Percentiles rank a stretch among this genome's conserved stretches.
Evolutionary conservation across 2,888 invertebrate species (phyloP).

Genomic region (Liodrosophila aerea): DNA sequence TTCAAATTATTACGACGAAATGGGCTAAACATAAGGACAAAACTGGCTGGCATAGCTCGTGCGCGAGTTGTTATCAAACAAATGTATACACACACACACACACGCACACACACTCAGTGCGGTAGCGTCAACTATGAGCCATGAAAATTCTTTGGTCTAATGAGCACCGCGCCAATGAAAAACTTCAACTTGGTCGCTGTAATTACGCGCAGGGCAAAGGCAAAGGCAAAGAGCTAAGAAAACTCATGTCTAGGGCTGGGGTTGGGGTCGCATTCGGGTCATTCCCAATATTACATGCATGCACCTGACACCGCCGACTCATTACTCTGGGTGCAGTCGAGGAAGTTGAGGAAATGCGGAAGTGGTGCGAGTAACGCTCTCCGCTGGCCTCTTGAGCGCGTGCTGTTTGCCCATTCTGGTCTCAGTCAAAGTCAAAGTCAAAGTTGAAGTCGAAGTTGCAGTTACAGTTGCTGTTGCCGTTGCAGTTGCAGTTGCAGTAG

Average conservation of each 20-base stretch:
- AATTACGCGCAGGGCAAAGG: conserved; percentile 44
- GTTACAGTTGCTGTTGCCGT: conserved; percentile 63
- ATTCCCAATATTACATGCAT: conserved; percentile 51
- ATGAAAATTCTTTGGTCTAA: conserved; percentile 73
- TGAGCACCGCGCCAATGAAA: conserved; percentile 60
- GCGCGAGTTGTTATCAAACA: conserved; percentile 60
- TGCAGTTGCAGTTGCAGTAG: conserved; percentile 28
- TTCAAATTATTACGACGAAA: conserved; percentile 73
- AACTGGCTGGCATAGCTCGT: conserved; percentile 59
- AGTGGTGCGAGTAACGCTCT: conserved; percentile 25
- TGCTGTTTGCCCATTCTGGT: conserved; percentile 57
- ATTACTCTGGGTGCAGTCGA: conserved; percentile 64
- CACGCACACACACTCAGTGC: conserved; percentile 11
- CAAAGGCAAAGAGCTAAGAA: conserved; percentile 51
- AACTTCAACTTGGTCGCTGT: conserved; percentile 65
- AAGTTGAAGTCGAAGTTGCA: conserved; percentile 5
- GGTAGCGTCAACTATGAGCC: conserved; percentile 37
- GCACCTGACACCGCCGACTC: conserved; percentile 72
- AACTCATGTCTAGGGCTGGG: conserved; percentile 50
- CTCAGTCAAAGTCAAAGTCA: conserved; percentile 31
- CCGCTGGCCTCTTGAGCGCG: conserved; percentile 46
- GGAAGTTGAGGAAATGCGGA: conserved; percentile 65
- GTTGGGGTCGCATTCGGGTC: conserved; percentile 53
- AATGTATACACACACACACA: conserved; percentile 28
- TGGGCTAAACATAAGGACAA: conserved; percentile 69